Evolutionary conservation across 2,888 invertebrate species (phyloP).

Genomic region (Cancer borealis): DNA sequence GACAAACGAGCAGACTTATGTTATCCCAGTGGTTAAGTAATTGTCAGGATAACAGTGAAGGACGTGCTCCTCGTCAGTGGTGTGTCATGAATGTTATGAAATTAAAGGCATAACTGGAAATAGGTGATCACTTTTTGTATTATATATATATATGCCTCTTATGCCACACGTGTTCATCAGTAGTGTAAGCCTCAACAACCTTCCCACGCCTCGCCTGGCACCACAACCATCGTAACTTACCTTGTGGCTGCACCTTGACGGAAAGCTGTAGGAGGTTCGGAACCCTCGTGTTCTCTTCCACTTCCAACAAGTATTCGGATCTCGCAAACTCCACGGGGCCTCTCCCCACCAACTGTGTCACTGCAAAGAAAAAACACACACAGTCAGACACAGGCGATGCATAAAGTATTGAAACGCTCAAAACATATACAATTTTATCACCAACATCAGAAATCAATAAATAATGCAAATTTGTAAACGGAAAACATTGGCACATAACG

Average conservation of each 20-base stretch:
- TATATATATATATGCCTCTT: too few species aligned
- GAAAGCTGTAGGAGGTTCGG: slow-evolving; percentile 46
- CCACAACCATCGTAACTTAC: neutral
- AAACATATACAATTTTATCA: neutral
- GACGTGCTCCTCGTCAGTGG: too few species aligned
- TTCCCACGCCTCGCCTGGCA: neutral
- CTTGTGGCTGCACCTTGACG: slow-evolving; percentile 35
- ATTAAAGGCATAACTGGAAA: too few species aligned
- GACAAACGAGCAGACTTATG: neutral
- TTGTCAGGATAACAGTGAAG: neutral
- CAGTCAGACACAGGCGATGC: neutral
- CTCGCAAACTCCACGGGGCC: slow-evolving; percentile 50
- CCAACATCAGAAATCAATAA: neutral
- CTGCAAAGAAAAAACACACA: neutral
- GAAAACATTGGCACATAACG: neutral
- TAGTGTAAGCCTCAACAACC: too few species aligned
- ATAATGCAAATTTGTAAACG: neutral
- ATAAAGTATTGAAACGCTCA: neutral
- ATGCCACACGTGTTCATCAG: too few species aligned
- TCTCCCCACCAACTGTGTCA: slow-evolving; percentile 58
- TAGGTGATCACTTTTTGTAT: too few species aligned
- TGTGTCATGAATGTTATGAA: too few species aligned
- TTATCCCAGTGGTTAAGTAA: neutral
- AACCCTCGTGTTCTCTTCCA: slow-evolving; percentile 35
- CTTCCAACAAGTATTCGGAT: slow-evolving; percentile 14